Evolutionary conservation across 2,888 invertebrate species (phyloP).

Genomic region (Drosophila pseudotakahashii): DNA sequence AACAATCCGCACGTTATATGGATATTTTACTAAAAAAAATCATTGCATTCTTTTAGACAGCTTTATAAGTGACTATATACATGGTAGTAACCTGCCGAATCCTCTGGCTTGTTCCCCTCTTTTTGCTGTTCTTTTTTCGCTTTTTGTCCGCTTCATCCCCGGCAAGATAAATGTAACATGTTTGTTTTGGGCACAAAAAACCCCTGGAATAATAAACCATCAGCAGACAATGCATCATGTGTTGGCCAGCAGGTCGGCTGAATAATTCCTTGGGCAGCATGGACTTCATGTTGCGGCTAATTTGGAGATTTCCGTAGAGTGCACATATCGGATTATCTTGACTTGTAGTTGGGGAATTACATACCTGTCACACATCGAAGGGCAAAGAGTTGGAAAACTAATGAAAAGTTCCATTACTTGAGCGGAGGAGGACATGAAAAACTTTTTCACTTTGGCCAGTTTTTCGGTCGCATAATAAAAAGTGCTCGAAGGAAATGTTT

Average conservation of each 20-base stretch:
- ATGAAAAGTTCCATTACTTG: slow-evolving; percentile 30
- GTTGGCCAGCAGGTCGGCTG: slow-evolving; percentile 31
- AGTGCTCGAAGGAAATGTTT: slow-evolving; percentile 31
- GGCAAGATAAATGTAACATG: slow-evolving; percentile 72
- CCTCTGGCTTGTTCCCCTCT: background rate
- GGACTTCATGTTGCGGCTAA: slow-evolving; percentile 36
- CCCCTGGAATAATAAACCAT: slow-evolving; percentile 34
- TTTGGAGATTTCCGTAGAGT: slow-evolving; percentile 38
- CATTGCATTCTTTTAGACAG: no score
- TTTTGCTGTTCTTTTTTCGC: slow-evolving; percentile 12
- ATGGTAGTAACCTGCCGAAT: background rate
- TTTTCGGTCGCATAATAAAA: slow-evolving; percentile 20
- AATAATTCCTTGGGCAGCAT: slow-evolving; percentile 56
- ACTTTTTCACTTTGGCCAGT: slow-evolving; percentile 44
- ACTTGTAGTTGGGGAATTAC: slow-evolving; percentile 14
- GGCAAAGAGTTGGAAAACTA: slow-evolving; percentile 14
- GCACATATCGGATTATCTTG: slow-evolving; percentile 6
- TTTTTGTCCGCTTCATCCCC: slow-evolving; percentile 48
- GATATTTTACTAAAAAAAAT: no score
- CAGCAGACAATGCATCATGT: slow-evolving; percentile 57
- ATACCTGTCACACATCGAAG: slow-evolving; percentile 20
- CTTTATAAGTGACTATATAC: no score
- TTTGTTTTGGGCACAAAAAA: slow-evolving; percentile 51
- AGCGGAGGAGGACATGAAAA: no score
- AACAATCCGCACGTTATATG: no score